Evolutionary conservation across 2,888 invertebrate genomes (phyloP).

Genomic region (Rhagophthalmus giganteus): DNA sequence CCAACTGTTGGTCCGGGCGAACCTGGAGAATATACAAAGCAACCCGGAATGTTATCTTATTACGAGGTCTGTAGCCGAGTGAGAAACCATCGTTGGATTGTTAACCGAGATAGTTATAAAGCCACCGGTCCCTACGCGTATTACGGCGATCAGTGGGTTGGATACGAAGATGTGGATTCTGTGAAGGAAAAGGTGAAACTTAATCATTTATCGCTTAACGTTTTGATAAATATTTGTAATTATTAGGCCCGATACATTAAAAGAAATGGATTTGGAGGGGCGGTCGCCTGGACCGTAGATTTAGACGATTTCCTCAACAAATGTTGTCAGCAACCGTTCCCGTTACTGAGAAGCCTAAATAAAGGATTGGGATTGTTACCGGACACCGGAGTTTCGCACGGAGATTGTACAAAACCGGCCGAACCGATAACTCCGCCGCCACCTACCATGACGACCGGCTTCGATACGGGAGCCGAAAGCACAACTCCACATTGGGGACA

Average conservation of each 20-base stretch:
- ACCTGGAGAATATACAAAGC: slow-evolving; percentile 79
- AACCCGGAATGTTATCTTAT: slow-evolving; percentile 86
- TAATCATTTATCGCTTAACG: not conserved
- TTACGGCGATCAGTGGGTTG: slow-evolving; percentile 83
- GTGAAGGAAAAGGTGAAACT: slow-evolving; percentile 70
- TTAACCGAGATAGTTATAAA: slow-evolving; percentile 59
- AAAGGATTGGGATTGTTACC: slow-evolving; percentile 69
- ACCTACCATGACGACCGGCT: slow-evolving; percentile 72
- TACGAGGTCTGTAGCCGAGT: slow-evolving; percentile 82
- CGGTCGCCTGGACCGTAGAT: slow-evolving; percentile 86
- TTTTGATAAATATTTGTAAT: slow-evolving; percentile 1
- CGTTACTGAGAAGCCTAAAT: slow-evolving; percentile 76
- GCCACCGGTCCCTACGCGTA: slow-evolving; percentile 77
- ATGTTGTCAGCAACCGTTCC: slow-evolving; percentile 80
- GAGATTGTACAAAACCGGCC: slow-evolving; percentile 71
- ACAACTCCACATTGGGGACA: slow-evolving; percentile 38
- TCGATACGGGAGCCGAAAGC: slow-evolving; percentile 58
- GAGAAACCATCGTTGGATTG: slow-evolving; percentile 69
- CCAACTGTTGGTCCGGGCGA: slow-evolving; percentile 74
- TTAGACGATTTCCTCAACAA: slow-evolving; percentile 84
- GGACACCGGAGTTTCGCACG: slow-evolving; percentile 58
- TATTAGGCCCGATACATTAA: slow-evolving; percentile 71
- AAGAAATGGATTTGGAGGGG: slow-evolving; percentile 74
- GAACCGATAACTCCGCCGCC: slow-evolving; percentile 75
- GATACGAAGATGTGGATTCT: slow-evolving; percentile 81